These are phyloP conservation scores for Corydoras sp. DNA, from an alignment of 2,113 vertebrate species.

Conservation along the genomic window DNA sequence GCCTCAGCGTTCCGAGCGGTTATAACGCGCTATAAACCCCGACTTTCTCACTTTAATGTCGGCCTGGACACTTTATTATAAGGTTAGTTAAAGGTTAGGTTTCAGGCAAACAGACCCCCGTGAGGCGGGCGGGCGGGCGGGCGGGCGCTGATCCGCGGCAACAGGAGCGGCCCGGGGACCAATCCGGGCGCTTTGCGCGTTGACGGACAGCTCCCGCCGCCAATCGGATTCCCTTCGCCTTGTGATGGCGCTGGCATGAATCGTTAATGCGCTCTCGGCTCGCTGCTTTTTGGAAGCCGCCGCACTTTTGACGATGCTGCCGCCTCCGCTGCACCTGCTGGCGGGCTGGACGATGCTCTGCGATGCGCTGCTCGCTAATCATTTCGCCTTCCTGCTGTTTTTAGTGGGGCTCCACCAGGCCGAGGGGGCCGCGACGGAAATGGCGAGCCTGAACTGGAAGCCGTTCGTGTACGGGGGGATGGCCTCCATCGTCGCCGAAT, in stretches of 20 bases:
- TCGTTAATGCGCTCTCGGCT: slow-evolving; percentile 29
- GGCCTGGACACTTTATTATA: too few species aligned
- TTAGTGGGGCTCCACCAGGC: slow-evolving; percentile 71
- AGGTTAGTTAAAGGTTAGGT: too few species aligned
- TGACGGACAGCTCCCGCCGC: slow-evolving; percentile 46
- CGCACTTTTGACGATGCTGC: slow-evolving; percentile 60
- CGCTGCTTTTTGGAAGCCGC: slow-evolving; percentile 55
- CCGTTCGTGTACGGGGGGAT: slow-evolving; percentile 93
- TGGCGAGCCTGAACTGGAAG: slow-evolving; percentile 89
- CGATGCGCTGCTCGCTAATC: slow-evolving; percentile 56
- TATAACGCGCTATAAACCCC: too few species aligned
- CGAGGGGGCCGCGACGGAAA: slow-evolving; percentile 71
- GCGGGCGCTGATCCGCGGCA: slow-evolving; percentile 34
- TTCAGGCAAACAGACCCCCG: too few species aligned
- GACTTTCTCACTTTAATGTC: too few species aligned
- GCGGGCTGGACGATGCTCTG: slow-evolving; percentile 53
- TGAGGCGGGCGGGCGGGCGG: slow-evolving; percentile 17
- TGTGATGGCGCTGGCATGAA: slow-evolving; percentile 29
- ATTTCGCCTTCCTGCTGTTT: slow-evolving; percentile 57
- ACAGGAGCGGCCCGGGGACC: slow-evolving; percentile 16
- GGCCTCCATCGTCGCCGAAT: slow-evolving; percentile 93
- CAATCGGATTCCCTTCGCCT: slow-evolving; percentile 44
- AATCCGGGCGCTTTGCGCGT: slow-evolving; percentile 25
- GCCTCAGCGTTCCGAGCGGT: too few species aligned
- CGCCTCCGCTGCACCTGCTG: slow-evolving; percentile 39